A percentile compares a stretch with the other conserved stretches of the same genome.
Evolutionary conservation across 2,113 vertebrate species (phyloP).

Genomic region (Xenopus borealis): DNA sequence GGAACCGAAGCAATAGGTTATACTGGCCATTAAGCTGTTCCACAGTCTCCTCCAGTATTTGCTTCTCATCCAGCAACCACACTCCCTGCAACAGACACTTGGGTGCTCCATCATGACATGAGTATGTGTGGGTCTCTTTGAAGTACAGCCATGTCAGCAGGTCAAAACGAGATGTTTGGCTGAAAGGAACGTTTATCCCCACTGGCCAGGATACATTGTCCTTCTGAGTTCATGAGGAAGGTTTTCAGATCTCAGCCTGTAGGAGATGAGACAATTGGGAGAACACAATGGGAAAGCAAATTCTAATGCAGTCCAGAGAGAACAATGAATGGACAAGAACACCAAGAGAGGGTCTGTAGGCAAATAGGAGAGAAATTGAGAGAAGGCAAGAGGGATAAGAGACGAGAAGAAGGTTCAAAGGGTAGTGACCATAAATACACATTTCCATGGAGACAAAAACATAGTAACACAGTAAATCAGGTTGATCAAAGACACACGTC

Average conservation of each 20-base stretch:
- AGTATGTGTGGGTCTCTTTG: slow-evolving; percentile 89
- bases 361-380: too few species aligned
- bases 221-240: slow-evolving; percentile 81
- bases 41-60: slow-evolving; percentile 78
- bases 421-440: too few species aligned
- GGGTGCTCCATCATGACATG: slow-evolving; percentile 80
- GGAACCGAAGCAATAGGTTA: slow-evolving; percentile 82
- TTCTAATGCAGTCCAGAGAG: too few species aligned
- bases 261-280: slow-evolving; percentile 8
- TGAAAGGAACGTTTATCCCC: slow-evolving; percentile 86
- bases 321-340: too few species aligned
- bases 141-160: slow-evolving; percentile 96
- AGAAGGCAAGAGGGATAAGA: too few species aligned
- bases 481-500: too few species aligned
- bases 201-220: slow-evolving; percentile 84
- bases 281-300: too few species aligned
- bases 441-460: too few species aligned
- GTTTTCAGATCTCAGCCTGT: slow-evolving; percentile 82
- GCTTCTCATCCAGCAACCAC: slow-evolving; percentile 75
- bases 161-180: slow-evolving; percentile 87
- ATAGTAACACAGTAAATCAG: too few species aligned
- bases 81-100: slow-evolving; percentile 86
- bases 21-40: slow-evolving; percentile 74
- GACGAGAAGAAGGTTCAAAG: too few species aligned
- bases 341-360: too few species aligned